phyloP scores from a whole-genome alignment of 1,140 invertebrate species.

The Caenorhabditis remanei region DNA sequence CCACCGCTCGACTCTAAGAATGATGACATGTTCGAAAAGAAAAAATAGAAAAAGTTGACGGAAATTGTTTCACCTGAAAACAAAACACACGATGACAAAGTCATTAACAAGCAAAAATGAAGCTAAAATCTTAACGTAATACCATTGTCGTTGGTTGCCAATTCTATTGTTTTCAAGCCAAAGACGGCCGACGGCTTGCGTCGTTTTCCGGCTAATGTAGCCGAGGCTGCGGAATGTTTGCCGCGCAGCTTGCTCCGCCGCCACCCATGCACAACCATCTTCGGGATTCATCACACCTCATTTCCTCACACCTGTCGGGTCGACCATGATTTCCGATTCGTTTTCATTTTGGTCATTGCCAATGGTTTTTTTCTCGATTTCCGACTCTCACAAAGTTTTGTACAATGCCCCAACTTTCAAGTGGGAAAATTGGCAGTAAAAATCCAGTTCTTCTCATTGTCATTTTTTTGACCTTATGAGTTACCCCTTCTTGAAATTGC shows the following conservation, averaged over 20 bases:
- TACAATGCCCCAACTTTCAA: neutral
- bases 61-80: conserved; percentile 40
- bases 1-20: neutral
- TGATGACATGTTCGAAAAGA: neutral
- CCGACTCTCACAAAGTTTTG: neutral
- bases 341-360: neutral
- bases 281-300: conserved; percentile 54
- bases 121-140: conserved; percentile 33
- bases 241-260: conserved; percentile 50
- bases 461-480: neutral
- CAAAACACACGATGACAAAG: conserved; percentile 43
- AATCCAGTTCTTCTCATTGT: neutral
- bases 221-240: conserved; percentile 32
- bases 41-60: conserved; percentile 29
- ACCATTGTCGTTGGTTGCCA: conserved; percentile 35
- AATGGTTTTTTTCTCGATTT: neutral
- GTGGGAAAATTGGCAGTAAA: neutral
- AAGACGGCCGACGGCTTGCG: neutral
- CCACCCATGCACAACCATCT: conserved; percentile 54
- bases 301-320: conserved; percentile 52
- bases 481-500: neutral
- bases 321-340: conserved; percentile 26
- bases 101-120: conserved; percentile 44
- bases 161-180: conserved; percentile 49
- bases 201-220: conserved; percentile 54